These are phyloP conservation scores for Apostichopus japonicus DNA, from an alignment of 35 echinoderm and acorn worm genomes.

Conservation along the genomic window DNA sequence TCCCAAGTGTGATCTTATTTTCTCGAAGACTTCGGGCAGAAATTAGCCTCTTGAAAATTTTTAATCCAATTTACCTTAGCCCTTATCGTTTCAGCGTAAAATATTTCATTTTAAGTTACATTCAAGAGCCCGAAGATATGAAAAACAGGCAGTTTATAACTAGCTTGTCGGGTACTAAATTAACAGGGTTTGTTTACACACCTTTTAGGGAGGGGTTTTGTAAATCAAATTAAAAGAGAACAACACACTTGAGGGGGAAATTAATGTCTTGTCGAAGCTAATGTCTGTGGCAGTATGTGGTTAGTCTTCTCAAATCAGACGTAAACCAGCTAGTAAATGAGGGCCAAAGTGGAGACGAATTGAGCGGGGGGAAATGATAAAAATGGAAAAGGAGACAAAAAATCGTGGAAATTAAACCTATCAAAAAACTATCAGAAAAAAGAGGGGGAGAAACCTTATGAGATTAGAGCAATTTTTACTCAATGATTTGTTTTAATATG, in stretches of 20 bases:
- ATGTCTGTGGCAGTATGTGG: constrained; percentile 40
- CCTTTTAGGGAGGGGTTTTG: constrained; percentile 63
- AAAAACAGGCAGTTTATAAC: constrained; percentile 62
- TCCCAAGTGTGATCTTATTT: constrained; percentile 58
- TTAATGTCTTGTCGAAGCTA: constrained; percentile 56
- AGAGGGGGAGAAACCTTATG: neutral
- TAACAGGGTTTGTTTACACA: constrained; percentile 57
- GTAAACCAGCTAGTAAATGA: constrained; percentile 10
- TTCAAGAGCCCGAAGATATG: constrained; percentile 60
- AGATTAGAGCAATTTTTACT: neutral
- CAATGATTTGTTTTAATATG: constrained; percentile 8
- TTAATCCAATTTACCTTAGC: constrained; percentile 58
- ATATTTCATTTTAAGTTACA: constrained; percentile 63
- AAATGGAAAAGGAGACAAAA: neutral
- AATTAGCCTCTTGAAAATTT: constrained; percentile 56
- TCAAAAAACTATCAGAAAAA: neutral
- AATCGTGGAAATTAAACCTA: neutral
- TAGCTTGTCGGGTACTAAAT: constrained; percentile 57
- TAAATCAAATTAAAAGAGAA: constrained; percentile 57
- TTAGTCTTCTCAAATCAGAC: constrained; percentile 37
- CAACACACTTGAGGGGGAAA: constrained; percentile 55
- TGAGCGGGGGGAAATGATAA: neutral
- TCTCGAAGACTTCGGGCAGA: constrained; percentile 47
- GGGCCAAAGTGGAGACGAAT: constrained; percentile 4
- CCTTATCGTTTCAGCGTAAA: constrained; percentile 56